Percentiles rank a stretch among this genome's conserved stretches.
These are phyloP conservation scores for Ischnus inquisitorius DNA, from an alignment of 2,888 invertebrate species.

Conservation along the genomic window DNA sequence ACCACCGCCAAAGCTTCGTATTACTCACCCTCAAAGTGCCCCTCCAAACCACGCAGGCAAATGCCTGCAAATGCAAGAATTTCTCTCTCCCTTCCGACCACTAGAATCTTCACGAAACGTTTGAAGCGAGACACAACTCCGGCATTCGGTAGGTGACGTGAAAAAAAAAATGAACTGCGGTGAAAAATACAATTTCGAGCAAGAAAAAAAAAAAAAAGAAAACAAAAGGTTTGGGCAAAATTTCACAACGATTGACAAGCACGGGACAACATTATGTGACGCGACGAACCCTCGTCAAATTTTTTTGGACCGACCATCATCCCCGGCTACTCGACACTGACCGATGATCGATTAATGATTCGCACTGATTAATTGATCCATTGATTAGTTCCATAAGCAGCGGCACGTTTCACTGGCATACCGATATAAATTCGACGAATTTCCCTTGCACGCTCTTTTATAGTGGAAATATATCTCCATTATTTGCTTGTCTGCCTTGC, in stretches of 20 bases:
- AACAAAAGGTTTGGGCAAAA: constrained; percentile 14
- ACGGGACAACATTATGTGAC: background rate
- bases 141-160: constrained; percentile 34
- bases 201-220: constrained; percentile 34
- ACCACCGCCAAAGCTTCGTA: constrained; percentile 35
- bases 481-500: constrained; percentile 57
- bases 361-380: constrained; percentile 23
- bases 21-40: constrained; percentile 30
- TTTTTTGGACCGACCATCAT: background rate
- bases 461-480: constrained; percentile 41
- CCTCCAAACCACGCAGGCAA: constrained; percentile 35
- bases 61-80: constrained; percentile 52
- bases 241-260: constrained; percentile 9
- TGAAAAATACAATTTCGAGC: background rate
- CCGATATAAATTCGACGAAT: constrained; percentile 34
- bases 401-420: constrained; percentile 40
- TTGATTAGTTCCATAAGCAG: constrained; percentile 32
- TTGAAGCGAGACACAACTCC: constrained; percentile 22
- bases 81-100: constrained; percentile 15
- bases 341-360: constrained; percentile 48
- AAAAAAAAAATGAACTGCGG: background rate
- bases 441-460: constrained; percentile 50
- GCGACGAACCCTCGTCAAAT: constrained; percentile 17
- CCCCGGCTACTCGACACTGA: constrained; percentile 37
- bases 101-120: constrained; percentile 36